phyloP scores from a whole-genome alignment of 2,888 invertebrate genomes.

The Galerucella nymphaeae region DNA sequence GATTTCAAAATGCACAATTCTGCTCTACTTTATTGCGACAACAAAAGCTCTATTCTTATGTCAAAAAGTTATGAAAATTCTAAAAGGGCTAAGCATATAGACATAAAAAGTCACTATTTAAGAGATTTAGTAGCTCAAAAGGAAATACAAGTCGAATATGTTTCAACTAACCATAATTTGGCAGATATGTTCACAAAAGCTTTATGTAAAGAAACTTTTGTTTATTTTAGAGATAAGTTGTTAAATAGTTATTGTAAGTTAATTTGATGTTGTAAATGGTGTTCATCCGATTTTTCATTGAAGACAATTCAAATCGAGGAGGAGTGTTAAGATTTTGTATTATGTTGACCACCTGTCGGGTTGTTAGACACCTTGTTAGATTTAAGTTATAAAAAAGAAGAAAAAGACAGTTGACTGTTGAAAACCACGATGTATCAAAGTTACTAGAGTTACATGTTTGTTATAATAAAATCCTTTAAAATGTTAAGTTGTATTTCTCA shows the following conservation, averaged over 20 bases:
- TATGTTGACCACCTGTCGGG: too few species aligned
- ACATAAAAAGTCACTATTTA: too few species aligned
- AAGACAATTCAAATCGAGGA: constrained; percentile 14
- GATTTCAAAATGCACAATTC: too few species aligned
- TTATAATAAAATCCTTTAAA: too few species aligned
- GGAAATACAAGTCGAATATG: constrained; percentile 5
- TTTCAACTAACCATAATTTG: constrained; percentile 10
- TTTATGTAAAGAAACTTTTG: constrained; percentile 1
- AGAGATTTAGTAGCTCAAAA: neutral
- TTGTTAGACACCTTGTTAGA: too few species aligned
- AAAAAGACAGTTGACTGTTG: too few species aligned
- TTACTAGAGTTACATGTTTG: too few species aligned
- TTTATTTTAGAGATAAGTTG: constrained; percentile 10
- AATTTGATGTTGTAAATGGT: neutral
- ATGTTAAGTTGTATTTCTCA: too few species aligned
- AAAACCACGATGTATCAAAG: too few species aligned
- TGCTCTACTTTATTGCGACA: too few species aligned
- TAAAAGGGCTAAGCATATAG: neutral
- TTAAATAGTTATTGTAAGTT: neutral
- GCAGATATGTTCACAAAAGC: constrained; percentile 12
- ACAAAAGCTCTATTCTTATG: constrained; percentile 13
- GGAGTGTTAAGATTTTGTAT: constrained; percentile 1
- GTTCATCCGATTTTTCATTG: constrained; percentile 2
- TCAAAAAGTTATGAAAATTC: neutral
- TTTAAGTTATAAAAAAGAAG: too few species aligned